Evolutionary conservation across 2,113 vertebrate species (phyloP).

Genomic region (Jacana jacana): DNA sequence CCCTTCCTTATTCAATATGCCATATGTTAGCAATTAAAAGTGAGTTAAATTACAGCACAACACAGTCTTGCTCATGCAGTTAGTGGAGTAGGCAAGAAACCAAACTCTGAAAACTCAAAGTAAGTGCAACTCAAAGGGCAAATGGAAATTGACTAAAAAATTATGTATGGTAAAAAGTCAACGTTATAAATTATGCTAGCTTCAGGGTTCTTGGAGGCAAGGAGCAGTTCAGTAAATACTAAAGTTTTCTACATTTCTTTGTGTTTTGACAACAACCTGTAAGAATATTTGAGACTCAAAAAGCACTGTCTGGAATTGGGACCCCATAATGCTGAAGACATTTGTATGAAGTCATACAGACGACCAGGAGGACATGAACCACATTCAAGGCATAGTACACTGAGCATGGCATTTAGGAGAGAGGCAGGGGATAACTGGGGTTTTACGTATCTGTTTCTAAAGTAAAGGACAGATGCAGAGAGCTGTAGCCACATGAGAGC

Average conservation of each 20-base stretch:
- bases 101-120: background rate
- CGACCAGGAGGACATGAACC: rapidly evolving
- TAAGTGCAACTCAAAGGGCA: conserved; percentile 44
- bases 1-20: conserved; percentile 10
- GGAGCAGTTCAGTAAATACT: background rate
- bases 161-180: conserved; percentile 43
- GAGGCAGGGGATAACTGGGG: rapidly evolving
- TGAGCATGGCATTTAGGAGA: background rate
- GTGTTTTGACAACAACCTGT: background rate
- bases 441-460: background rate
- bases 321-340: background rate
- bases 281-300: background rate
- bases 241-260: background rate
- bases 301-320: background rate
- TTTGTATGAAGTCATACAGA: background rate
- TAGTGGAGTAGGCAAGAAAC: background rate
- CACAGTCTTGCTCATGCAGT: conserved; percentile 1
- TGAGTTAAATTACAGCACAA: conserved; percentile 41
- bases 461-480: background rate
- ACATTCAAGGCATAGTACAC: background rate
- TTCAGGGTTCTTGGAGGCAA: background rate
- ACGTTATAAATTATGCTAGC: conserved; percentile 26
- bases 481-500: background rate
- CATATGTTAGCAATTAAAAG: conserved; percentile 58
- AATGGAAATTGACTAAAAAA: conserved; percentile 45